Evolutionary conservation across 1,140 invertebrate species (phyloP), one percentile per base, ranked within the genome.

Genomic region (Whitmania pigra): DNA sequence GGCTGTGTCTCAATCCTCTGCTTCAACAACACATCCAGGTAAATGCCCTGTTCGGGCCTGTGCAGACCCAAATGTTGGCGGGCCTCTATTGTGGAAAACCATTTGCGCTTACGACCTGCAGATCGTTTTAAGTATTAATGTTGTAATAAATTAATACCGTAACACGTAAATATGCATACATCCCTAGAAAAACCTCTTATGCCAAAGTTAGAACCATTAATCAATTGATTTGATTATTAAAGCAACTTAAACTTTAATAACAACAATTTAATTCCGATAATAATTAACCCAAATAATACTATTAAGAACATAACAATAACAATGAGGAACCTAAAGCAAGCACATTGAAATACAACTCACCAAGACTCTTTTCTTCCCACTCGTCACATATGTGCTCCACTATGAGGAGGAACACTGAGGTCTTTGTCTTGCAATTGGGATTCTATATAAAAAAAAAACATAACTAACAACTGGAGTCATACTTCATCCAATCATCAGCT

Each of bases 381-480:
- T 94, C 92, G 31, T 91, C 88, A 76, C 94, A 82, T 81, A 93
- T 90, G 82, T 95, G 88, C 9, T 90, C 92, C 25, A 94, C 92
- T 75, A 88, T 87, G 87, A 95, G 88, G 73, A 94, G 90, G 84
- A 91, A 95, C 67, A 96, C 91, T 80, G 91, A 89, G 29, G 93
- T 96, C 76, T 92, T 86, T 84, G 94, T 91, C 83, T 91, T 92
- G 77, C 93, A 88, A 80, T 94, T 92, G 69, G 87, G 86, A 81
- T 93, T 94, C 92, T 93, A 83, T 20, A 82, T 82, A 77, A 76
- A 75, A 54, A 68, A 13, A 49, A 36, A 66, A 5, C 36, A 36
- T 29, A 31, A 22, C 7, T 13, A 25, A 22, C n/a, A 13, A 43
- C 11, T 25, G 69, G 54, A 31, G 49, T 49, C 20, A 2, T 5